Conservation (phyloP, 2,113 vertebrate species). For the Ardeotis arabs region DNA sequence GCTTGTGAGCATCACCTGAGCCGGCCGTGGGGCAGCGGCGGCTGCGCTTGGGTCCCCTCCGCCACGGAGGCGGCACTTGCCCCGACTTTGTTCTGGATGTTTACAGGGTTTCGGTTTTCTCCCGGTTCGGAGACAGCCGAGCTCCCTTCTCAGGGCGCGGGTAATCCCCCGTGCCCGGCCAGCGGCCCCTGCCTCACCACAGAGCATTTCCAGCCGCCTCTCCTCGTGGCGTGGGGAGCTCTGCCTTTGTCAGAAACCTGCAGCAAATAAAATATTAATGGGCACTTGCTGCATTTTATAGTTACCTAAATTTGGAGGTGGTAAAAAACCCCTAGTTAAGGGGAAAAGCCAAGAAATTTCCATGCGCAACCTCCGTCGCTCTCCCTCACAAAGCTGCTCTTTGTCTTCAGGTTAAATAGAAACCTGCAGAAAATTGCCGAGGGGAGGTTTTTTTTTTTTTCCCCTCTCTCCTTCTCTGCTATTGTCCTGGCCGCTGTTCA, state of each 20-base stretch:
- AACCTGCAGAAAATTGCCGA: conserved; percentile 58
- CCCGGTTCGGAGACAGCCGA: conserved; percentile 21
- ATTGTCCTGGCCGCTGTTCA: conserved; percentile 8
- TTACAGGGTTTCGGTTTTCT: conserved; percentile 41
- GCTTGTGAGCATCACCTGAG: rapidly evolving
- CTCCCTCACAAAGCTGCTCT: conserved; percentile 55
- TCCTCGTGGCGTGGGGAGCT: background rate
- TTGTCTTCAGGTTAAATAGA: conserved; percentile 66
- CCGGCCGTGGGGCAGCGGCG: rapidly evolving
- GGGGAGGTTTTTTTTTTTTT: background rate
- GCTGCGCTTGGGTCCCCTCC: rapidly evolving
- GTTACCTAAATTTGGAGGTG: conserved; percentile 56
- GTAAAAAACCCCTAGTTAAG: background rate
- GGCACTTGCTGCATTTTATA: background rate
- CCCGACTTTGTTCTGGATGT: conserved; percentile 25
- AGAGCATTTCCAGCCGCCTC: background rate
- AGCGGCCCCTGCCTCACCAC: background rate
- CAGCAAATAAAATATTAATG: conserved; percentile 19
- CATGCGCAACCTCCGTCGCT: background rate
- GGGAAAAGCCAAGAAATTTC: conserved; percentile 50
- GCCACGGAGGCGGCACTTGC: background rate
- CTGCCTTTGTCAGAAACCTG: conserved; percentile 10
- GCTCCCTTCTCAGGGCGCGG: background rate
- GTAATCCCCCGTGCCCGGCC: background rate
- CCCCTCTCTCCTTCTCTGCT: background rate